Percentiles rank a stretch among this genome's conserved stretches.
Conservation (phyloP, 2,888 invertebrate species). For the Andricus quercusramuli region DNA sequence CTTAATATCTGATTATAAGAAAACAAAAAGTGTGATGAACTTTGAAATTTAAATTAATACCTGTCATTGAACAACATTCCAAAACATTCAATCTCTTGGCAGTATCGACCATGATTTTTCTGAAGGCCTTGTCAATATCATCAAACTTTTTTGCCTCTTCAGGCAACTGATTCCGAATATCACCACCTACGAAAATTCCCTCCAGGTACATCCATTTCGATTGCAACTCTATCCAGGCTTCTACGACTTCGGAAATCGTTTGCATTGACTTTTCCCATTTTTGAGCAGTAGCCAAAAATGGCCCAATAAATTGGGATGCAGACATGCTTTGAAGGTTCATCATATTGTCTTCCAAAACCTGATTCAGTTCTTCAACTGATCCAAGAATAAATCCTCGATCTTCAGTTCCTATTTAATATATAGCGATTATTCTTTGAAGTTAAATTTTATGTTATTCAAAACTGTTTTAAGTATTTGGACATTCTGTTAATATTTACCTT, state of each 20-base stretch:
- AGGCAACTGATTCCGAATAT: slow-evolving; percentile 91
- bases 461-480: too few relatives aligned
- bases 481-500: slow-evolving; percentile 74
- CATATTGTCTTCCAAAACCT: slow-evolving; percentile 91
- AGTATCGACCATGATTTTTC: slow-evolving; percentile 92
- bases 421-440: not conserved
- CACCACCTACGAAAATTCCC: slow-evolving; percentile 94
- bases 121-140: slow-evolving; percentile 90
- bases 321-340: slow-evolving; percentile 96
- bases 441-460: not conserved
- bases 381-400: slow-evolving; percentile 91
- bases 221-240: slow-evolving; percentile 92
- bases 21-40: not conserved
- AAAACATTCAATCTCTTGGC: slow-evolving; percentile 89
- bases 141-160: slow-evolving; percentile 95
- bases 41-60: slow-evolving; percentile 48
- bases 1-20: not conserved
- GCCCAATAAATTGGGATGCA: slow-evolving; percentile 93
- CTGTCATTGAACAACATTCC: slow-evolving; percentile 86
- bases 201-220: slow-evolving; percentile 95
- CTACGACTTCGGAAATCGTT: slow-evolving; percentile 91
- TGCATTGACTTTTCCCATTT: slow-evolving; percentile 92
- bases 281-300: slow-evolving; percentile 90
- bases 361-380: slow-evolving; percentile 89
- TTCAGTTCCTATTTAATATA: slow-evolving; percentile 80